phyloP scores from a whole-genome alignment of 1,140 invertebrate species.

The Globodera rostochiensis region DNA sequence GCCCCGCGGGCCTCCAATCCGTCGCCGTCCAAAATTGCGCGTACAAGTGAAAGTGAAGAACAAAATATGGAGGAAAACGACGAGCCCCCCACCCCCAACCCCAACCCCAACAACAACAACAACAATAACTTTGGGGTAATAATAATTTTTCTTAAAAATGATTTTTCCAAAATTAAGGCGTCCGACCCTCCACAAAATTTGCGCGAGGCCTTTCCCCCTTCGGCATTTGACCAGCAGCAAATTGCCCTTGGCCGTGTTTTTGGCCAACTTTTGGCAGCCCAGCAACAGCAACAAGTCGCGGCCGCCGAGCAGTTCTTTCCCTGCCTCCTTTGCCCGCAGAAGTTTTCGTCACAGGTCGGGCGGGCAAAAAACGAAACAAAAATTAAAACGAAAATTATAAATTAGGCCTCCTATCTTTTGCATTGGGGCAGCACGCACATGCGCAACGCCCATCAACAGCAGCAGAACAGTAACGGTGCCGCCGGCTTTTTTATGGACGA shows the following conservation, averaged over 20 bases:
- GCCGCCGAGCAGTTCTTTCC: background rate
- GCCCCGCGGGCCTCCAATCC: background rate
- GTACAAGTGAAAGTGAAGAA: background rate
- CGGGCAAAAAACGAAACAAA: background rate
- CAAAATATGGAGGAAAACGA: background rate
- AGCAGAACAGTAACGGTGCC: background rate
- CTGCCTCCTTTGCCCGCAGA: slow-evolving; percentile 18
- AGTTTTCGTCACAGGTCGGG: slow-evolving; percentile 5
- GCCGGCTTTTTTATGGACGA: background rate
- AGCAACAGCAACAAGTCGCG: background rate
- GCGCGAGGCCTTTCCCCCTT: background rate
- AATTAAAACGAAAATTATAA: background rate
- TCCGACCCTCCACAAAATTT: background rate
- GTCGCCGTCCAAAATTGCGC: slow-evolving; percentile 7
- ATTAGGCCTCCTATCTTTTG: slow-evolving; percentile 24
- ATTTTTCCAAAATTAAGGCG: background rate
- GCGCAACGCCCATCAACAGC: background rate
- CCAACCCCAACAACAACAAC: background rate
- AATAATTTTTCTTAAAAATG: background rate
- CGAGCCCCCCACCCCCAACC: background rate
- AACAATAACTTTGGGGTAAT: background rate
- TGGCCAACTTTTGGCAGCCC: background rate
- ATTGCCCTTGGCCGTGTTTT: slow-evolving; percentile 3
- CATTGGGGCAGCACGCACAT: slow-evolving; percentile 23
- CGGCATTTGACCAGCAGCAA: background rate